phyloP scores from a whole-genome alignment of 1,140 invertebrate genomes.

The Anadara kagoshimensis region DNA sequence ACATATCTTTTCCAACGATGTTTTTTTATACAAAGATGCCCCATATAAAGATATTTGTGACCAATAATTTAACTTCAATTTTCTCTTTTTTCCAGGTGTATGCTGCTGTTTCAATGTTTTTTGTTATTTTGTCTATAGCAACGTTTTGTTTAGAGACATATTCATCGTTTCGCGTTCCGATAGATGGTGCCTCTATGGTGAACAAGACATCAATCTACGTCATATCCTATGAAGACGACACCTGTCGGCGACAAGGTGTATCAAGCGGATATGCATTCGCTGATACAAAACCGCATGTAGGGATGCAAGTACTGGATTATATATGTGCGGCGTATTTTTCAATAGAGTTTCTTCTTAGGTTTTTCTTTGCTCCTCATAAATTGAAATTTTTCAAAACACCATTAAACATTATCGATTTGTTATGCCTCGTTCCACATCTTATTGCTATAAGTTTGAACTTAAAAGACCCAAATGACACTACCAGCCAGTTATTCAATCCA shows the following conservation, averaged over 20 bases:
- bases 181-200: conserved; percentile 36
- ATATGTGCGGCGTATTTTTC: conserved; percentile 67
- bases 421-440: conserved; percentile 69
- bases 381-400: conserved; percentile 57
- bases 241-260: background rate
- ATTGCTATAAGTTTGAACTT: conserved; percentile 64
- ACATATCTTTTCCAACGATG: too few species aligned
- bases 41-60: too few species aligned
- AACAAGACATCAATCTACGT: conserved; percentile 38
- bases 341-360: conserved; percentile 58
- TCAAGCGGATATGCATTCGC: conserved; percentile 35
- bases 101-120: conserved; percentile 68
- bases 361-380: conserved; percentile 65
- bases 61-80: background rate
- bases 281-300: conserved; percentile 58
- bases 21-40: too few species aligned
- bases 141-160: conserved; percentile 71
- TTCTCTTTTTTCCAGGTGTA: conserved; percentile 56
- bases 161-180: conserved; percentile 56
- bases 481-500: conserved; percentile 57
- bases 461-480: conserved; percentile 51
- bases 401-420: conserved; percentile 69
- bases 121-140: conserved; percentile 69
- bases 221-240: background rate
- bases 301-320: conserved; percentile 67